phyloP scores from a whole-genome alignment of 2,888 invertebrate species.

The Alentia gelatinosa region DNA sequence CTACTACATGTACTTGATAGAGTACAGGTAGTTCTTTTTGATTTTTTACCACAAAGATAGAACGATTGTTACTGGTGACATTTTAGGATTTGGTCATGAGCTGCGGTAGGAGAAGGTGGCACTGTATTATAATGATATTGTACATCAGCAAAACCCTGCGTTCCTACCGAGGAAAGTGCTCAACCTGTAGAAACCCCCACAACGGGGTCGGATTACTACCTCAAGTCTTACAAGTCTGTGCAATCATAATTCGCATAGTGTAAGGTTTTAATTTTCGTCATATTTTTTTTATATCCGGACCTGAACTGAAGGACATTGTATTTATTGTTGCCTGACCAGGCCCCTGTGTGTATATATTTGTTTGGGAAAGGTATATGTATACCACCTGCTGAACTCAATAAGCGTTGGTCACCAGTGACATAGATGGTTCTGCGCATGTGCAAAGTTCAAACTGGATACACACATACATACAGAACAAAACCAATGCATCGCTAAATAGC shows the following conservation, averaged over 20 bases:
- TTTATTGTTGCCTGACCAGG: neutral
- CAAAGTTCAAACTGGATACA: too few species aligned
- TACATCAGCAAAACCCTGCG: neutral
- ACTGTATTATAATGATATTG: too few species aligned
- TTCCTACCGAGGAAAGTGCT: neutral
- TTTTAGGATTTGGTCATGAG: too few species aligned
- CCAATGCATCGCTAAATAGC: too few species aligned
- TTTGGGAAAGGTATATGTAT: neutral
- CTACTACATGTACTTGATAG: too few species aligned
- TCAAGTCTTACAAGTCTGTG: neutral
- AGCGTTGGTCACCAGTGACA: neutral
- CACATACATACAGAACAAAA: too few species aligned
- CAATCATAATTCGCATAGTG: neutral
- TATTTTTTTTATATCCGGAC: neutral
- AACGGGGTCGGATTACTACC: neutral
- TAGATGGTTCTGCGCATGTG: too few species aligned
- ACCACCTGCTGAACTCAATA: neutral
- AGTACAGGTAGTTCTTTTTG: too few species aligned
- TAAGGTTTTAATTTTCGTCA: neutral
- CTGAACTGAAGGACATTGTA: neutral
- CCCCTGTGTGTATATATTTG: slow-evolving; percentile 29
- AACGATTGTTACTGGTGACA: too few species aligned
- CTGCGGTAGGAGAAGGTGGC: too few species aligned
- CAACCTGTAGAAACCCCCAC: neutral
- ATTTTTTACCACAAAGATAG: too few species aligned